Evolutionary conservation across 2,888 invertebrate genomes (phyloP).

Genomic region (Acheta domesticus): DNA sequence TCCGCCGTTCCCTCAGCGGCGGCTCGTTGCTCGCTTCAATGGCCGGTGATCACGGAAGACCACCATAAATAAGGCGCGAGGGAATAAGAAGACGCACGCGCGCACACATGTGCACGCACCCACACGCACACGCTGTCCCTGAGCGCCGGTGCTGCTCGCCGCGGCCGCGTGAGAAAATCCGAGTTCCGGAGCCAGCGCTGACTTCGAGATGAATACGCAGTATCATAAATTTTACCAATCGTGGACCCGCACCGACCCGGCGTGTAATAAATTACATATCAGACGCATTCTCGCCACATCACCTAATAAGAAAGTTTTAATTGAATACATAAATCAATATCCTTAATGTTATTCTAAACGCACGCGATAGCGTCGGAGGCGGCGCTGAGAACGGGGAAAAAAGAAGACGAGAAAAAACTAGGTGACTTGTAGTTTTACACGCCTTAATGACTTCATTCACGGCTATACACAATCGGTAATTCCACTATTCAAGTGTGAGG

Average conservation of each 20-base stretch:
- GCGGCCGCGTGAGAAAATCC: no score
- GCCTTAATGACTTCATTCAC: conserved; percentile 18
- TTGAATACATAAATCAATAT: conserved; percentile 3
- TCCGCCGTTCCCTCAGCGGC: not conserved
- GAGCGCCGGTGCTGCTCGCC: no score
- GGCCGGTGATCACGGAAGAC: conserved; percentile 1
- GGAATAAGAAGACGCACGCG: not conserved
- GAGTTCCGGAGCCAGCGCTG: no score
- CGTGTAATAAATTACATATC: not conserved
- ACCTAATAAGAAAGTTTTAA: conserved; percentile 4
- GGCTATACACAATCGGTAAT: not conserved
- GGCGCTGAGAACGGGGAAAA: not conserved
- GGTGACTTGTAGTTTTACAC: conserved; percentile 18
- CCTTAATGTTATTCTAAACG: conserved; percentile 18
- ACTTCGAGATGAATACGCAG: no score
- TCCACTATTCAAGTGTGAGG: not conserved
- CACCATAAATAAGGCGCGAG: not conserved
- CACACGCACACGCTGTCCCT: no score
- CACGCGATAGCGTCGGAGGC: not conserved
- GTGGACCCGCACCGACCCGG: no score
- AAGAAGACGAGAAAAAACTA: not conserved
- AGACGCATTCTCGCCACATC: conserved; percentile 6
- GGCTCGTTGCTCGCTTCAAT: not conserved
- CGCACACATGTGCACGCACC: no score
- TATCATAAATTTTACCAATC: no score